Evolutionary conservation across 2,797 vertebrate species (phyloP).

Genomic region (Tinamus major): DNA sequence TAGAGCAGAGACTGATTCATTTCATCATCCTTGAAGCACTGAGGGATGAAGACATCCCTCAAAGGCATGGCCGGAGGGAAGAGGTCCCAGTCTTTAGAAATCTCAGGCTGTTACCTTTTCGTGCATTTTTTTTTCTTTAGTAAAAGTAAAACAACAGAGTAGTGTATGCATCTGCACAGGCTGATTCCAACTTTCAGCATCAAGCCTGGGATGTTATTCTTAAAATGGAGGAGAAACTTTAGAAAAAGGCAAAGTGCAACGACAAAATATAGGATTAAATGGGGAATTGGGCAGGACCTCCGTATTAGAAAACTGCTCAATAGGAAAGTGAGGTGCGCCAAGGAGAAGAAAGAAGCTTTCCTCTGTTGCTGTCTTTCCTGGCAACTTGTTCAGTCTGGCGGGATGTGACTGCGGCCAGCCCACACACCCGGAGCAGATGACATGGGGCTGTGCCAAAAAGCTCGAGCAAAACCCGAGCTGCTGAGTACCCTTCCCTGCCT

Average conservation of each 20-base stretch:
- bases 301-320: background rate
- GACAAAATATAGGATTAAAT: background rate
- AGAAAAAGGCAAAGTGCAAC: background rate
- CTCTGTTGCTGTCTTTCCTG: background rate
- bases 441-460: background rate
- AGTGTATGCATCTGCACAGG: background rate
- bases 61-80: background rate
- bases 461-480: background rate
- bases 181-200: background rate
- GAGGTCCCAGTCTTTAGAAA: background rate
- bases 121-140: background rate
- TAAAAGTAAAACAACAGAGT: background rate
- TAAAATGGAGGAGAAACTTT: background rate
- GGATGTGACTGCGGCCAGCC: background rate
- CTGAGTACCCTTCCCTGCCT: background rate
- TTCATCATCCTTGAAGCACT: background rate
- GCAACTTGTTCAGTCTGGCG: background rate
- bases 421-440: background rate
- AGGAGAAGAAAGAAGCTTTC: background rate
- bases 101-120: background rate
- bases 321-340: background rate
- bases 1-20: background rate
- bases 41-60: background rate
- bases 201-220: background rate
- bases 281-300: rapidly evolving